Base-by-base conservation (phyloP, 2,797 vertebrate species). In the Rhinoraja longicauda region DNA sequence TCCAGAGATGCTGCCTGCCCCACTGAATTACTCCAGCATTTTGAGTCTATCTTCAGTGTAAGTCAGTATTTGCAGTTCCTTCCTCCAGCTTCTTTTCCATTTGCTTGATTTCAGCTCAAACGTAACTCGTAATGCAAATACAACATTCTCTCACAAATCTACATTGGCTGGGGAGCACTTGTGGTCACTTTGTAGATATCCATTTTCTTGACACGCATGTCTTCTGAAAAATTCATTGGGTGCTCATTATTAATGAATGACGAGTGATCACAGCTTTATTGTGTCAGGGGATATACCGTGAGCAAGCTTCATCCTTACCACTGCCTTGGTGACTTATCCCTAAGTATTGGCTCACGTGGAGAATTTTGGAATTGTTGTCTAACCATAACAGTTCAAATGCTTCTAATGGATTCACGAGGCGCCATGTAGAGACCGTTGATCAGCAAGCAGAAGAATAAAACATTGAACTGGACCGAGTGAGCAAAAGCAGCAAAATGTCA, bases 401-500 rank as follows among this genome's bases (percentile, higher is more conserved):
- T 73, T 91, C 90, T 0, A 91, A 73, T 73, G 36, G 88, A 91
- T 45, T 72, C 39, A 91, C 70, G 70, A n/a, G 5, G 59, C 19
- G 29, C 1, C 57, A 62, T 19, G 53, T 86, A 70, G 67, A 91
- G n/a, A 45, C 45, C 67, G 72, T 8, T 6, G 21, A 19, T 73
- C 67, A 10, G 24, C 21, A 64, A 90, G 62, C 17, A 3, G 32
- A 36, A 90, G 86, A 67, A 67, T 70, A 67, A 90, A 90, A 24
- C 19, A 8, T 64, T 67, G 36, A 24, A 70, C 86, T 67, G 77
- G 26, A 0, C 73, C 75, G 93, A 70, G 94, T 93, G 82, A 93
- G 93, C 90, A 72, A 84, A n/a, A 62, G 13, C 73, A 94, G 95
- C 94, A 45, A 19, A 90, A 90, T 96, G 95, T 94, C 95, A 93